These are phyloP conservation scores for Condylura cristata DNA, from an alignment of 2,113 vertebrate genomes.

Conservation along the genomic window DNA sequence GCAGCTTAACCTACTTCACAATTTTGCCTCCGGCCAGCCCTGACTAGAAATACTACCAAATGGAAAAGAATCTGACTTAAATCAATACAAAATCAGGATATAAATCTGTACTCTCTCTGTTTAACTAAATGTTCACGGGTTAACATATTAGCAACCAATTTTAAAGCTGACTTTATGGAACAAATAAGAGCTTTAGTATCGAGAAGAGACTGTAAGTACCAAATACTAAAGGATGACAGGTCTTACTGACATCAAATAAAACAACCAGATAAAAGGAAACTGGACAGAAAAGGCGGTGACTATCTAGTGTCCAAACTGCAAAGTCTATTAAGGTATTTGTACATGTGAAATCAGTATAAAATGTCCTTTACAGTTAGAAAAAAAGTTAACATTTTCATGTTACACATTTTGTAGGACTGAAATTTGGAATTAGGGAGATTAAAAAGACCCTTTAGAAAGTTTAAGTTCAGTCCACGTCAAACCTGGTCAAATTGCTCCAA, in stretches of 20 bases:
- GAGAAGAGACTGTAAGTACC: background rate
- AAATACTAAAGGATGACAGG: background rate
- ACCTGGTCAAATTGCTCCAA: constrained; percentile 24
- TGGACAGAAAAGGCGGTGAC: background rate
- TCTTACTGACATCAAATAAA: background rate
- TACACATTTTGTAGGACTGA: constrained; percentile 7
- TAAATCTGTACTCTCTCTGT: constrained; percentile 16
- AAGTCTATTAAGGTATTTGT: constrained; percentile 21
- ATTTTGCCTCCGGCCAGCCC: constrained; percentile 50
- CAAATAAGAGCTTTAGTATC: constrained; percentile 28
- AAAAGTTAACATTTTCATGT: background rate
- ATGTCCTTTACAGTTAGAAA: background rate
- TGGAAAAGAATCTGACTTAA: constrained; percentile 36
- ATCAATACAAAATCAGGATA: constrained; percentile 57
- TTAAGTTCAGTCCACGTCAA: constrained; percentile 38
- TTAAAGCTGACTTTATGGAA: background rate
- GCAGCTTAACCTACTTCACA: constrained; percentile 56
- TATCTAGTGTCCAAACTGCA: background rate
- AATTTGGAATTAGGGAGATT: constrained; percentile 9
- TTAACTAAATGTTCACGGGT: constrained; percentile 29
- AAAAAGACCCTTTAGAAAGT: constrained; percentile 40
- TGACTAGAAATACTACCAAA: background rate
- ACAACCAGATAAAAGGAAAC: background rate
- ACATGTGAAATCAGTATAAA: background rate
- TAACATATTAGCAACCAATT: constrained; percentile 23